A percentile compares a stretch with the other conserved stretches of the same genome.
Conservation (phyloP, 2,113 vertebrate species). For the Meriones unguiculatus region DNA sequence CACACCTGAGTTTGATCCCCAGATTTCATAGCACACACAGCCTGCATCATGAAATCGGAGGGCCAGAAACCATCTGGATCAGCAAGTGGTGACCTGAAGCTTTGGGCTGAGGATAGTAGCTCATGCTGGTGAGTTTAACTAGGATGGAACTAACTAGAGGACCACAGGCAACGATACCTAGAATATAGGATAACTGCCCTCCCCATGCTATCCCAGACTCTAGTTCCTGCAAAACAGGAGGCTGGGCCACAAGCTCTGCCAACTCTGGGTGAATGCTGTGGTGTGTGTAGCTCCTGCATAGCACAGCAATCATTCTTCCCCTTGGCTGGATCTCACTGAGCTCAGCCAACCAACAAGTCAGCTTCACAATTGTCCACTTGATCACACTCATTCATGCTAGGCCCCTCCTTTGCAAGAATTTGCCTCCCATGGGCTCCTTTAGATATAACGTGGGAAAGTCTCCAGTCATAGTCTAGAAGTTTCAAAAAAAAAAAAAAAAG, state of each 20-base stretch:
- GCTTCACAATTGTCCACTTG: background rate
- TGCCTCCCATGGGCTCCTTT: background rate
- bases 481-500: background rate
- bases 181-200: too few species aligned
- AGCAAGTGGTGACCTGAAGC: too few species aligned
- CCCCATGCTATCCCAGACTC: too few species aligned
- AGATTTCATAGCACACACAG: background rate
- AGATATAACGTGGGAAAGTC: accelerated
- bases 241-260: accelerated
- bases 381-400: too few species aligned
- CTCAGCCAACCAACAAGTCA: accelerated
- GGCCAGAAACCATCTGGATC: background rate
- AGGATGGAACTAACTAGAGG: too few species aligned
- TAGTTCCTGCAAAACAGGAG: background rate
- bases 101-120: background rate
- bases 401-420: too few species aligned
- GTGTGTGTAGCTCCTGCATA: background rate
- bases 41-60: background rate
- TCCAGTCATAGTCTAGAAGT: background rate
- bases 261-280: accelerated
- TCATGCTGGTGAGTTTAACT: background rate
- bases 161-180: too few species aligned
- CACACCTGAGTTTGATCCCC: background rate
- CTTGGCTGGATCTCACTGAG: background rate
- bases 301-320: too few species aligned